Evolutionary conservation across 2,888 invertebrate species (phyloP).

Genomic region (Gymnocheta viridis): DNA sequence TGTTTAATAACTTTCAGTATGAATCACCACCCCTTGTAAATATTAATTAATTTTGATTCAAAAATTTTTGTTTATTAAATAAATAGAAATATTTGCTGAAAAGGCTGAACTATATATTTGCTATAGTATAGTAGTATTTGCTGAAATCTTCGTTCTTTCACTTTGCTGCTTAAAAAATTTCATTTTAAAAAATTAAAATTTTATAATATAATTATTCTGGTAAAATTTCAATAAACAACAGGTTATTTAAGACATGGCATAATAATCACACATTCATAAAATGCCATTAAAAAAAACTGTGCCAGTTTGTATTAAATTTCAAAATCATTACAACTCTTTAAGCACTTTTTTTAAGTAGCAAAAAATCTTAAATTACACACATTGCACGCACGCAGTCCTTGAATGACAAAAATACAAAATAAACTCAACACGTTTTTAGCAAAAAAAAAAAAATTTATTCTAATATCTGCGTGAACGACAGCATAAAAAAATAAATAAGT

Average conservation of each 20-base stretch:
- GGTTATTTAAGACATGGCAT: not conserved
- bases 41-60: not conserved
- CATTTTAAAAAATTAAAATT: constrained; percentile 16
- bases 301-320: constrained; percentile 65
- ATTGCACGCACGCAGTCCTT: constrained; percentile 56
- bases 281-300: constrained; percentile 55
- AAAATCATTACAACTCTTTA: constrained; percentile 37
- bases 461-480: constrained; percentile 4
- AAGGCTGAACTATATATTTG: constrained; percentile 30
- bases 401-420: constrained; percentile 13
- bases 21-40: not conserved
- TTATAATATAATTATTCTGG: not conserved
- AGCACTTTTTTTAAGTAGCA: constrained; percentile 24
- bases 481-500: constrained; percentile 39
- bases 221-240: constrained; percentile 5
- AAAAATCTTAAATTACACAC: constrained; percentile 58
- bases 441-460: not conserved
- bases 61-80: not conserved
- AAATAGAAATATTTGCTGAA: not conserved
- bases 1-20: not conserved
- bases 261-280: not conserved
- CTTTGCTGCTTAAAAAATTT: not conserved
- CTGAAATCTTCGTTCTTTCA: not conserved
- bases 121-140: not conserved
- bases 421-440: not conserved